A percentile compares a stretch with the other conserved stretches of the same genome.
Conservation (phyloP, 2,888 invertebrate species). For the Carpatolechia fugitivella region DNA sequence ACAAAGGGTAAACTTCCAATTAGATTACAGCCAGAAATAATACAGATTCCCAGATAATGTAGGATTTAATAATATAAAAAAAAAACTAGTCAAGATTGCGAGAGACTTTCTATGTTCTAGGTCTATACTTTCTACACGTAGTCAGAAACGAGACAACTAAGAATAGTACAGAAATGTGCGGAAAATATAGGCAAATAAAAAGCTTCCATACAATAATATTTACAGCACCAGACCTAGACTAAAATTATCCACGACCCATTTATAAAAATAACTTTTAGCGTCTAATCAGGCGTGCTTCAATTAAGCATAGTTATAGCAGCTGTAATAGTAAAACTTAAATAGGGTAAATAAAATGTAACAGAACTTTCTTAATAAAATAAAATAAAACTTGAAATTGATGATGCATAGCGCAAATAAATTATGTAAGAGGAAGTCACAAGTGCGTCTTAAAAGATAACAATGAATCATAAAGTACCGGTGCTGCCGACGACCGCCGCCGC, state of each 20-base stretch:
- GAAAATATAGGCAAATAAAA: too few species aligned
- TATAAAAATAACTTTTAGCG: too few species aligned
- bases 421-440: slow-evolving; percentile 17
- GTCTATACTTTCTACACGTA: too few species aligned
- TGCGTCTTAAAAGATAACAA: slow-evolving; percentile 49
- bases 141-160: too few species aligned
- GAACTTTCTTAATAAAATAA: slow-evolving; percentile 14
- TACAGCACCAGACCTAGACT: too few species aligned
- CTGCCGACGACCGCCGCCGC: slow-evolving; percentile 38
- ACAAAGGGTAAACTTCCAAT: slow-evolving; percentile 28
- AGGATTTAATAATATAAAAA: slow-evolving; percentile 3
- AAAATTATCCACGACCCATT: too few species aligned
- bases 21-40: slow-evolving; percentile 14
- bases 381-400: slow-evolving; percentile 18
- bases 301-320: too few species aligned
- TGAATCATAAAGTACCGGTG: slow-evolving; percentile 63
- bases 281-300: too few species aligned
- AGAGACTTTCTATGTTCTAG: background rate
- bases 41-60: background rate
- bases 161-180: too few species aligned
- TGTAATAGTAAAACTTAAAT: background rate
- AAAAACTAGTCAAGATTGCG: background rate
- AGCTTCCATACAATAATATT: too few species aligned
- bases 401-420: slow-evolving; percentile 20
- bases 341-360: slow-evolving; percentile 14